Conservation (phyloP, 1,140 invertebrate species). For the Agraylea sexmaculata region DNA sequence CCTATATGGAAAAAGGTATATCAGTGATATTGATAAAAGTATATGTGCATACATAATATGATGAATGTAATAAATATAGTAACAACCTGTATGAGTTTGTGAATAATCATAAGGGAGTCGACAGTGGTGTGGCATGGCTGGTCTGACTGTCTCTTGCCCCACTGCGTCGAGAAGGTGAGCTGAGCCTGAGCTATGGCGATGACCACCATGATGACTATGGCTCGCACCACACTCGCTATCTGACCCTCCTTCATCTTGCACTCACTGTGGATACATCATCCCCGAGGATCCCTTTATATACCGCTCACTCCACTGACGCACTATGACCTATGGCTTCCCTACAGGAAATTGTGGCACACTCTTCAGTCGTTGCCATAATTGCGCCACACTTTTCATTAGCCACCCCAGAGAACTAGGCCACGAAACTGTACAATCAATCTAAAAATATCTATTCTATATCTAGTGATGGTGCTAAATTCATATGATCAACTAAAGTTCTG, state of each 20-base stretch:
- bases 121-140: slow-evolving; percentile 12
- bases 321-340: too few relatives aligned
- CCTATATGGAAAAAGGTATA: slow-evolving; percentile 10
- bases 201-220: background rate
- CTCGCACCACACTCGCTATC: slow-evolving; percentile 2
- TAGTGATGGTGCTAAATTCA: too few relatives aligned
- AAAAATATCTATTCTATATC: too few relatives aligned
- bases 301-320: too few relatives aligned
- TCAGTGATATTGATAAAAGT: background rate
- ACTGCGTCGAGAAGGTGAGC: slow-evolving; percentile 30
- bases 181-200: slow-evolving; percentile 15
- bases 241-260: too few relatives aligned
- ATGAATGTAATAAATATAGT: background rate
- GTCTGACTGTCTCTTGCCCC: slow-evolving; percentile 25
- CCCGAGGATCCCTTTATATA: background rate
- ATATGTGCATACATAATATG: background rate
- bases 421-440: too few relatives aligned
- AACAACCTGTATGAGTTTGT: slow-evolving; percentile 15
- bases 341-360: too few relatives aligned
- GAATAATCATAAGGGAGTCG: slow-evolving; percentile 14
- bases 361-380: too few relatives aligned
- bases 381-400: too few relatives aligned
- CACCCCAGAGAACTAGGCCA: too few relatives aligned
- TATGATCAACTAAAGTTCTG: too few relatives aligned
- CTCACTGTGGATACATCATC: background rate